Percentiles rank a stretch among this genome's conserved stretches.
phyloP scores from a whole-genome alignment of 2,113 vertebrate species.

The Saguinus midas region DNA sequence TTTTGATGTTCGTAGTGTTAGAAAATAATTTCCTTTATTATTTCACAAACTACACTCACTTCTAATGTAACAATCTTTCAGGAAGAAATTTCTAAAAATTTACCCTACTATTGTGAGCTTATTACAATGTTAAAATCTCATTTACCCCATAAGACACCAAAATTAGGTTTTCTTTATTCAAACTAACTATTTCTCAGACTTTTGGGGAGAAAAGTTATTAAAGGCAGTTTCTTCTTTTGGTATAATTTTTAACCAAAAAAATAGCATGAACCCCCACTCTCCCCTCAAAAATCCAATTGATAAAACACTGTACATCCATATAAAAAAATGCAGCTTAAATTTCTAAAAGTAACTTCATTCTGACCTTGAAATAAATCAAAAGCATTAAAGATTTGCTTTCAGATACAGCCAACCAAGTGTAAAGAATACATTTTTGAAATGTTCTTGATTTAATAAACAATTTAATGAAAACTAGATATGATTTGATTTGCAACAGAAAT shows the following conservation, averaged over 20 bases:
- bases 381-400: background rate
- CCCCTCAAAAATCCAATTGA: background rate
- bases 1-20: background rate
- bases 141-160: background rate
- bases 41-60: slow-evolving; percentile 13
- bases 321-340: slow-evolving; percentile 9
- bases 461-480: background rate
- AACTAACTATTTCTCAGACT: background rate
- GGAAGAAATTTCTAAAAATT: slow-evolving; percentile 45
- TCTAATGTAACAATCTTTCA: background rate
- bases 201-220: background rate
- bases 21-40: background rate
- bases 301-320: background rate
- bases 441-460: slow-evolving; percentile 29
- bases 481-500: slow-evolving; percentile 6
- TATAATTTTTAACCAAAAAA: background rate
- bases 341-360: background rate
- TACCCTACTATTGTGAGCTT: background rate
- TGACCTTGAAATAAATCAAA: background rate
- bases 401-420: background rate
- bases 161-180: slow-evolving; percentile 49
- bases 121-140: background rate
- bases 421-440: background rate
- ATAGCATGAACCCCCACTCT: background rate
- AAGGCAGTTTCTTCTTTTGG: background rate